phyloP scores from a whole-genome alignment of 2,888 invertebrate species.

The Heliconius charithonia region DNA sequence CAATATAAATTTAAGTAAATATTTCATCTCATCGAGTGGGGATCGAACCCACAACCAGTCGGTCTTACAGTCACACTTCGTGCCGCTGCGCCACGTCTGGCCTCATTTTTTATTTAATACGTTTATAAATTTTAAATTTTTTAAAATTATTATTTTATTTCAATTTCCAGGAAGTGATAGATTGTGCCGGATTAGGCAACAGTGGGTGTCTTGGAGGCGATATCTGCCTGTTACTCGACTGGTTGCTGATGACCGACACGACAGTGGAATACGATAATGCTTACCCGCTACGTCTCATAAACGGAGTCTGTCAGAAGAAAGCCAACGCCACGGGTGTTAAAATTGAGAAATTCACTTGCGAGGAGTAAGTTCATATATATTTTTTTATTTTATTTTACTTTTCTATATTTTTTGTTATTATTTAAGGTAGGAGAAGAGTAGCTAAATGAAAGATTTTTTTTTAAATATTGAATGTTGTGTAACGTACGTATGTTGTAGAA shows the following conservation, averaged over 20 bases:
- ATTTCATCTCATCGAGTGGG: too few relatives aligned
- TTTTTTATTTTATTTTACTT: slow-evolving; percentile 21
- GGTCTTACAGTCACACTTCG: too few relatives aligned
- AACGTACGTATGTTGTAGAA: background rate
- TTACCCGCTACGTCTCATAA: slow-evolving; percentile 85
- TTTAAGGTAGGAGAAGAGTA: background rate
- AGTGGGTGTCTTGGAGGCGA: slow-evolving; percentile 92
- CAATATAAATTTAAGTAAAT: too few relatives aligned
- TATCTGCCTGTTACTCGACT: slow-evolving; percentile 89
- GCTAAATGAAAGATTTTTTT: background rate
- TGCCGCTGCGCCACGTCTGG: too few relatives aligned
- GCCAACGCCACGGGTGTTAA: slow-evolving; percentile 75
- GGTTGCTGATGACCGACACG: slow-evolving; percentile 85
- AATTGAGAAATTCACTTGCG: slow-evolving; percentile 85
- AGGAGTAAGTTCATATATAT: slow-evolving; percentile 82
- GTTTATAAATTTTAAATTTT: background rate
- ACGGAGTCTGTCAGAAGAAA: slow-evolving; percentile 74
- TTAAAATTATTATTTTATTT: background rate
- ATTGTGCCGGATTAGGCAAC: slow-evolving; percentile 89
- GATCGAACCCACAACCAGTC: too few relatives aligned
- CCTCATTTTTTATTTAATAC: background rate
- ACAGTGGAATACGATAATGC: slow-evolving; percentile 81
- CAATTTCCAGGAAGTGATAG: slow-evolving; percentile 86
- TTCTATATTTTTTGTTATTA: background rate
- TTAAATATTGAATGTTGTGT: background rate